Percentiles rank a stretch among this genome's conserved stretches.
phyloP scores from a whole-genome alignment of 1,140 invertebrate genomes.

The Adoxophyes honmai region DNA sequence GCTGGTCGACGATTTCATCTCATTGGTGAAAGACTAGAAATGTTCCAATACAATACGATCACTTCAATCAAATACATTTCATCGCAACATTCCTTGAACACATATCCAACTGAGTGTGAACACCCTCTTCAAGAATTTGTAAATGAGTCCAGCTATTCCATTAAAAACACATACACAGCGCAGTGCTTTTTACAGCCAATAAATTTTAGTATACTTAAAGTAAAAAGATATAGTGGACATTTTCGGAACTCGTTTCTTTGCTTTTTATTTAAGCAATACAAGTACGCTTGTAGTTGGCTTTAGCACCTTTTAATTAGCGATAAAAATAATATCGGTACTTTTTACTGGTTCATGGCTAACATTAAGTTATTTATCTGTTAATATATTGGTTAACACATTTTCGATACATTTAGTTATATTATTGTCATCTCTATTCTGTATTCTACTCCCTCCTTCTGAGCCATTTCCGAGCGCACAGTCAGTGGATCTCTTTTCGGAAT shows the following conservation, averaged over 20 bases:
- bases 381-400: too few species aligned
- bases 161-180: constrained; percentile 52
- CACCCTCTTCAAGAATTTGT: constrained; percentile 27
- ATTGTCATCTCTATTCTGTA: too few species aligned
- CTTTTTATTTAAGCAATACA: constrained; percentile 44
- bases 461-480: too few species aligned
- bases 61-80: too few species aligned
- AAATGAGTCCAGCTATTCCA: constrained; percentile 49
- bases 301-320: constrained; percentile 51
- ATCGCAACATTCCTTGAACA: too few species aligned
- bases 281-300: constrained; percentile 38
- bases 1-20: not conserved
- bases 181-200: constrained; percentile 57
- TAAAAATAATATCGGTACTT: constrained; percentile 32
- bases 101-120: constrained; percentile 25
- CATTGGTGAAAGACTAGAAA: too few species aligned
- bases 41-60: too few species aligned
- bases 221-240: constrained; percentile 53
- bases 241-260: constrained; percentile 50
- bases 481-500: too few species aligned
- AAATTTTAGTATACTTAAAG: constrained; percentile 52
- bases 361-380: too few species aligned
- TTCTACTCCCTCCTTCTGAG: too few species aligned
- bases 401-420: too few species aligned
- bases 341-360: too few species aligned